Evolutionary conservation across 2,113 vertebrate species (phyloP), one percentile per base, ranked within the genome.

Genomic region (Callipepla squamata): DNA sequence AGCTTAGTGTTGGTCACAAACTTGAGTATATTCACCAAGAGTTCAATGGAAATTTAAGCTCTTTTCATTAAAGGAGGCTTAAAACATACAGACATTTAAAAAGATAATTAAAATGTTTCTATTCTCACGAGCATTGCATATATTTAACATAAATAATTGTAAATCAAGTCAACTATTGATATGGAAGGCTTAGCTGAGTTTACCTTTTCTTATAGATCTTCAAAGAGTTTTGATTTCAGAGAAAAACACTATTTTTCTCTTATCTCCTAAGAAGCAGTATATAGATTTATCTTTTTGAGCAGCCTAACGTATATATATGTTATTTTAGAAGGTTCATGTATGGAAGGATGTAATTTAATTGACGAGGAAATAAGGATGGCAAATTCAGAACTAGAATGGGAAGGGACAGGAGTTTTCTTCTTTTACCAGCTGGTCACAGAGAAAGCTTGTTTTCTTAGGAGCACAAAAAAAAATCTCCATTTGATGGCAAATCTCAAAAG

Each of bases 401-500:
- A 68, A 87, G 22, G 76, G 42, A 42, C 6, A 42, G 61, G 55
- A 63, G 47, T 21, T 53, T 73, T 85, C 13, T 30, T 70, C 84
- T 95, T 55, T 90, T 85, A 93, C 90, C 90, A 97, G 87, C 87
- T 96, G 93, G 87, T 93, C 96, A 89, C 55, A 88, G 80, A 95
- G 83, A 97, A 96, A 90, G 55, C 87, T 94, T 67, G 59, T 89
- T 97, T 97, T 95, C 96, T 62, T 79, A 89, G 87, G 96, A 97
- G 91, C 1, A 6, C 21, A 93, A 96, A 95, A 95, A 50, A 96
- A 94, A 23, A 85, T 44, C 80, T 62, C 70, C 50, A 19, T 75
- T 82, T 96, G 95, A 96, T 94, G 97, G 89, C 85, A 75, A 76
- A 85, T 86, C 93, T 96, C 96, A 96, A 97, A 96, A 97, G 94